Conservation (phyloP, 1,140 invertebrate genomes). For the Linepithema humile region DNA sequence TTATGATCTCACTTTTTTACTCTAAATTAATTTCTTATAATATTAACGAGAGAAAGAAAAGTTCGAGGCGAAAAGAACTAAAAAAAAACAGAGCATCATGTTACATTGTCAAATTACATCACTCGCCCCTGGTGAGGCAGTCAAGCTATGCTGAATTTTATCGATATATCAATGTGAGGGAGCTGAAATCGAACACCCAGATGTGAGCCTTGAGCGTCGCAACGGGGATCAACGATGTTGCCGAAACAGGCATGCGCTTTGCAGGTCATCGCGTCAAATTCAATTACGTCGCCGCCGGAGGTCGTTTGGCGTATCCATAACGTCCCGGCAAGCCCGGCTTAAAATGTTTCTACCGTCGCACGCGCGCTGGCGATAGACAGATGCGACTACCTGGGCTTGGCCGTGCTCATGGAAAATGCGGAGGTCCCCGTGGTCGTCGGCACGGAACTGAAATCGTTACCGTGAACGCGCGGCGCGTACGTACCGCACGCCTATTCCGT, state of each 20-base stretch:
- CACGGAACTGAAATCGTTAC: slow-evolving; percentile 29
- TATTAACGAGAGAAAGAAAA: background rate
- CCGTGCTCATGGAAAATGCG: slow-evolving; percentile 10
- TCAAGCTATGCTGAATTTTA: background rate
- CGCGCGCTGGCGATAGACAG: background rate
- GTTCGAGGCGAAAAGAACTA: background rate
- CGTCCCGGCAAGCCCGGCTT: slow-evolving; percentile 15
- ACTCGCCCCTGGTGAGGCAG: background rate
- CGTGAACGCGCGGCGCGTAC: background rate
- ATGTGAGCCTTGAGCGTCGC: background rate
- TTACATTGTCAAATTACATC: background rate
- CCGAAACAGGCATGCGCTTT: slow-evolving; percentile 23
- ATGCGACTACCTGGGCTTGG: background rate
- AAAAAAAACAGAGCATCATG: background rate
- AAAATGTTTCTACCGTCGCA: slow-evolving; percentile 32
- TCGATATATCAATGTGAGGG: slow-evolving; percentile 9
- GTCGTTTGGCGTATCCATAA: slow-evolving; percentile 51
- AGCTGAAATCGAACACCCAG: background rate
- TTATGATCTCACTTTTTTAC: background rate
- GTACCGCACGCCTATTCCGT: background rate
- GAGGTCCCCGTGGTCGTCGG: background rate
- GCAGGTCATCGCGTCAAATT: slow-evolving; percentile 55
- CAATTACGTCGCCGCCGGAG: slow-evolving; percentile 46
- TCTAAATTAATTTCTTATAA: background rate
- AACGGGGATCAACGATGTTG: slow-evolving; percentile 27